A percentile compares a stretch with the other conserved stretches of the same genome.
phyloP scores from a whole-genome alignment of 2,113 vertebrate genomes.

The Indicator maculatus region DNA sequence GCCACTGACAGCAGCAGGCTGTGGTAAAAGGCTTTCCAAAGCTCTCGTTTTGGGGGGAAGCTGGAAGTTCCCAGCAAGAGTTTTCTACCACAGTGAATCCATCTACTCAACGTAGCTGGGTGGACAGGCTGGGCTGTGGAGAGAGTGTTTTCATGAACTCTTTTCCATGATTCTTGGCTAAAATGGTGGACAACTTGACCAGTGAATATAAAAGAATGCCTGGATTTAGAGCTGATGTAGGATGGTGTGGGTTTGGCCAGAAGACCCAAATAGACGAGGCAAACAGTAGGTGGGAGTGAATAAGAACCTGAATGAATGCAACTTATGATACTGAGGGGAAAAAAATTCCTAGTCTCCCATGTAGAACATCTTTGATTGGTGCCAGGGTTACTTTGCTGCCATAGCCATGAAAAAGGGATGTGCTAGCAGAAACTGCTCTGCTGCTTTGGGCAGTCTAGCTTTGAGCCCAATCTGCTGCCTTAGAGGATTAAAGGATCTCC shows the following conservation, averaged over 20 bases:
- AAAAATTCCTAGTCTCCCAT: neutral
- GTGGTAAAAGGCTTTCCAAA: neutral
- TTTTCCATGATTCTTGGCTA: neutral
- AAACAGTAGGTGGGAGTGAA: neutral
- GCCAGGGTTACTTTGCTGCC: neutral
- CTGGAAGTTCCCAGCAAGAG: neutral
- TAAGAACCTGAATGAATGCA: neutral
- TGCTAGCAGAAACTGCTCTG: neutral
- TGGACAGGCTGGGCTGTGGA: neutral
- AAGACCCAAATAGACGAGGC: neutral
- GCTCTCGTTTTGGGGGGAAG: neutral
- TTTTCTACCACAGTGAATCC: neutral
- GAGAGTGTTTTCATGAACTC: neutral
- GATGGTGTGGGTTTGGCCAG: neutral
- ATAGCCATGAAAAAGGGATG: neutral
- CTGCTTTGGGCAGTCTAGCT: neutral
- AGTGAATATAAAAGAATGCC: neutral
- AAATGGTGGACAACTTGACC: neutral
- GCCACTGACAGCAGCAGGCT: neutral
- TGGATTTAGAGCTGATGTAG: neutral
- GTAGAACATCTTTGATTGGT: neutral
- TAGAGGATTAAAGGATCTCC: neutral
- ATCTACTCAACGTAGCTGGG: neutral
- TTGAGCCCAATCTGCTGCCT: neutral
- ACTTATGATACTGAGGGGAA: neutral